Evolutionary conservation across 2,888 invertebrate genomes (phyloP), one percentile per base, ranked within the genome.

Genomic region (Anticlea derivata): DNA sequence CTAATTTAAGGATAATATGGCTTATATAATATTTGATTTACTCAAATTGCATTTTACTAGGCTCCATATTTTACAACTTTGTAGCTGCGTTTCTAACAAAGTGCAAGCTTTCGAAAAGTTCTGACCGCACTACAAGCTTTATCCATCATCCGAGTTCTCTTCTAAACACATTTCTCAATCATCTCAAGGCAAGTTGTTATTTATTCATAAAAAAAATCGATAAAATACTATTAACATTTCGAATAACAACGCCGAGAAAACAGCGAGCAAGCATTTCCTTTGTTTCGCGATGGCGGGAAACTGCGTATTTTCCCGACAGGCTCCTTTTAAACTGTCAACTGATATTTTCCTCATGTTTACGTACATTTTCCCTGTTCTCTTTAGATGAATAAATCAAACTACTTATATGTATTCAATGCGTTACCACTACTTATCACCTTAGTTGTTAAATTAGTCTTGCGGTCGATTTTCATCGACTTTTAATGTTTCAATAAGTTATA

Each of bases 251-350:
- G 40, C 27, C 38, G 38, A 29, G 20, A 31, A 30, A 50, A 50
- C 33, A 46, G 23, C 43, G 47, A 20, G 6, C 30, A 44, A 53
- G 51, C 41, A 47, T 50, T 53, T 55, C 48, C 59, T 61, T 59
- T 61, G 59, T 59, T 50, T 52, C 10, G 10, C n/a, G 39, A 54
- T 43, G 50, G 52, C 48, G 46, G 52, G 58, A 53, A 51, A 50
- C n/a, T 30, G 38, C 31, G 38, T 37, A 27, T 46, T 46, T 46
- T 26, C 23, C 8, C 26, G 4, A 13, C 35, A 35, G 34, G 12
- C 22, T 24, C 33, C 7, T 47, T 46, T 40, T 7, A 40, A 51
- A 35, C 45, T 44, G 50, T 40, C 50, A 35, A 40, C 12, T 35
- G 40, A 38, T 39, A 8, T 49, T 37, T 54, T 17, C 33, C 22